Conservation (phyloP, 2,113 vertebrate species). For the Phylloscopus trochiloides region DNA sequence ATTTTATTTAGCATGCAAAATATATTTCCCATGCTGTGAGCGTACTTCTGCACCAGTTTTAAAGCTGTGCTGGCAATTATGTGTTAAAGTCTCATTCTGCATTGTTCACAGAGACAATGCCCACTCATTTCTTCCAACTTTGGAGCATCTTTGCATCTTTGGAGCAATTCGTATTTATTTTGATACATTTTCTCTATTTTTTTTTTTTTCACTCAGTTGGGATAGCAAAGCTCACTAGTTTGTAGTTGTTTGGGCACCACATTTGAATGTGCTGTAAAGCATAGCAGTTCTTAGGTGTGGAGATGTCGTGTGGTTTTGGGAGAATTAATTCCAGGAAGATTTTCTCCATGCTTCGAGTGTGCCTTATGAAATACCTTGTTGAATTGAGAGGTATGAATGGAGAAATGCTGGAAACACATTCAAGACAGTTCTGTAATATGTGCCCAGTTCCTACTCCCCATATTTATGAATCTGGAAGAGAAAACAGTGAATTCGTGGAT, state of each 20-base stretch:
- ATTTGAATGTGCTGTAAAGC: not conserved
- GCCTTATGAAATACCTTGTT: not conserved
- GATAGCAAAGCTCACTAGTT: not conserved
- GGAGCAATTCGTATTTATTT: not conserved
- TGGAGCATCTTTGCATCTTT: not conserved
- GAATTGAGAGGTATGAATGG: not conserved
- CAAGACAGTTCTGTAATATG: not conserved
- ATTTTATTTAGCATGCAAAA: conserved; percentile 31
- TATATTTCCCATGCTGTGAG: not conserved
- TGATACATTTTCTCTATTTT: not conserved
- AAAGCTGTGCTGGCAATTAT: not conserved
- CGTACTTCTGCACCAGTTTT: not conserved
- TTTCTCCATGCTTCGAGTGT: not conserved
- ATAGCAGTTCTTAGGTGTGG: not conserved
- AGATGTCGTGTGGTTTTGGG: rapidly evolving
- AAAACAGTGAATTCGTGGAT: not conserved
- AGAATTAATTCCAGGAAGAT: not conserved
- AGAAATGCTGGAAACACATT: not conserved
- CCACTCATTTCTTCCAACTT: not conserved
- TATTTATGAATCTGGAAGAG: not conserved
- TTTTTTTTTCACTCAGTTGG: not conserved
- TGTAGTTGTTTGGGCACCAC: not conserved
- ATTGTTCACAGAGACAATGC: not conserved
- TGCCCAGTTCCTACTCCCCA: rapidly evolving
- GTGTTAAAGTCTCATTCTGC: not conserved